These are phyloP conservation scores for Gryllus longicercus DNA, from an alignment of 2,888 invertebrate genomes.

Conservation along the genomic window DNA sequence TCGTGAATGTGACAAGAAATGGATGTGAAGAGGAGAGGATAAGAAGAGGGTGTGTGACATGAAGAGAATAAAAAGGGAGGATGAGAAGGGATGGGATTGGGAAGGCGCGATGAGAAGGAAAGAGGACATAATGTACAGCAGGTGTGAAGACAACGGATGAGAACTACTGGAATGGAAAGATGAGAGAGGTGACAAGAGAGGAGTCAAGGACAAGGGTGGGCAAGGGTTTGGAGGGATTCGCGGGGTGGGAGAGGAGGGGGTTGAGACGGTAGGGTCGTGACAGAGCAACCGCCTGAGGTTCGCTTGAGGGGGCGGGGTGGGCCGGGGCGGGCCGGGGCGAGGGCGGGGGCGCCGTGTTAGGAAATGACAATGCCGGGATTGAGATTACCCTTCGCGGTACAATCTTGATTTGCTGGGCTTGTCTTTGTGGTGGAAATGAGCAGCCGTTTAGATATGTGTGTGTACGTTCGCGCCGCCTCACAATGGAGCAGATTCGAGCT, in stretches of 20 bases:
- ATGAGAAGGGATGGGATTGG: too few relatives aligned
- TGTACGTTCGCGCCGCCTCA: background rate
- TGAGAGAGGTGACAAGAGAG: background rate
- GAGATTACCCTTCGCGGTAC: background rate
- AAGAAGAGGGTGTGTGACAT: too few relatives aligned
- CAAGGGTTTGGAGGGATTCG: background rate
- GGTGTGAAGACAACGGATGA: too few relatives aligned
- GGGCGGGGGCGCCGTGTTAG: background rate
- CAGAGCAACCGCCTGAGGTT: background rate
- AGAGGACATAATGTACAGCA: too few relatives aligned
- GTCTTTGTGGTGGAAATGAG: conserved; percentile 8
- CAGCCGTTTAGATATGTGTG: conserved; percentile 8
- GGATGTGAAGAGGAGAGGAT: too few relatives aligned
- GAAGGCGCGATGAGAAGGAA: too few relatives aligned
- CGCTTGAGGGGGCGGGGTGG: background rate
- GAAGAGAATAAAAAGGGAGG: too few relatives aligned
- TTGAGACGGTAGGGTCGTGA: background rate
- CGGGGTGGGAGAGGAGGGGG: background rate
- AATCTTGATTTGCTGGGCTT: conserved; percentile 17
- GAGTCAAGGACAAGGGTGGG: background rate
- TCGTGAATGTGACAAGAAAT: too few relatives aligned
- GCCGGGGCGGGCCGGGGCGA: background rate
- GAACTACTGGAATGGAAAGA: background rate
- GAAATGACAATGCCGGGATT: background rate
- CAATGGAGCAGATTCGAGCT: background rate